Evolutionary conservation across 1,140 invertebrate genomes (phyloP).

Genomic region (Apolygus lucorum): DNA sequence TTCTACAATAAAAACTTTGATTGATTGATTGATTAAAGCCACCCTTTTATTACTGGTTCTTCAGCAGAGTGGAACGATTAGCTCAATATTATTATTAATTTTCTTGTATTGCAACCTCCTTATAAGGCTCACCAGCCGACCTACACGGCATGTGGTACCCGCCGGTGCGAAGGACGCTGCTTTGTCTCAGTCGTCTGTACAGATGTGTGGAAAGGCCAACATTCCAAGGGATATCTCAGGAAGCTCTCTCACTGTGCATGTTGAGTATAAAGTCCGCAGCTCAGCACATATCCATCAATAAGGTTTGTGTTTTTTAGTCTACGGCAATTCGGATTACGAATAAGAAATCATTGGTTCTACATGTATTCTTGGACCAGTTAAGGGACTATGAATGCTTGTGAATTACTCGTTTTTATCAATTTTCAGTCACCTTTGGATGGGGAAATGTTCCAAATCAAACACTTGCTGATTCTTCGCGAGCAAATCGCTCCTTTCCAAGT

Average conservation of each 20-base stretch:
- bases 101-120: too few relatives aligned
- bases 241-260: slow-evolving; percentile 85
- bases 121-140: slow-evolving; percentile 76
- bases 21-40: too few relatives aligned
- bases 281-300: slow-evolving; percentile 54
- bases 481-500: slow-evolving; percentile 98
- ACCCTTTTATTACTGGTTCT: too few relatives aligned
- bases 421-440: slow-evolving; percentile 72
- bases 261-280: slow-evolving; percentile 76
- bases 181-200: slow-evolving; percentile 91
- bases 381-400: too few relatives aligned
- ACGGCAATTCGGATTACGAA: too few relatives aligned
- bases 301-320: too few relatives aligned
- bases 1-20: too few relatives aligned
- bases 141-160: slow-evolving; percentile 99
- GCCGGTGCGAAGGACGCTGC: slow-evolving; percentile 84
- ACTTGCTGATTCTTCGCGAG: slow-evolving; percentile 90
- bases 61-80: too few relatives aligned
- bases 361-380: too few relatives aligned
- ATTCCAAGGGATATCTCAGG: slow-evolving; percentile 93
- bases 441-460: slow-evolving; percentile 94
- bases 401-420: slow-evolving; percentile 14
- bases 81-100: too few relatives aligned
- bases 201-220: slow-evolving; percentile 89
- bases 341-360: not conserved